phyloP scores from a whole-genome alignment of 2,888 invertebrate species.

The Petrolisthes manimaculis region DNA sequence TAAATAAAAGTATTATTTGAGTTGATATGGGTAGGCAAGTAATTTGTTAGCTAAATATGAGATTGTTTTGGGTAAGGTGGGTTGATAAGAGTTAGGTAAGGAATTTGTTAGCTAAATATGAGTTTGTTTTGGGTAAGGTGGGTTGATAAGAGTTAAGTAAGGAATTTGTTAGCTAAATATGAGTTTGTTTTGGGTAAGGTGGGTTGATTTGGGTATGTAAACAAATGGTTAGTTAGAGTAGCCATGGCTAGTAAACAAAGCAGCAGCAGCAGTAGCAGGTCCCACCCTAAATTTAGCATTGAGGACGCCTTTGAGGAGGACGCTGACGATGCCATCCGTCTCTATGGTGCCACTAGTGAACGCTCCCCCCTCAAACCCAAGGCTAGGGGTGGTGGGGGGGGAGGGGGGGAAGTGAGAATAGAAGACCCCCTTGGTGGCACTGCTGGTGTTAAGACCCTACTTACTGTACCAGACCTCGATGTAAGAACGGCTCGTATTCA shows the following conservation, averaged over 20 bases:
- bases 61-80: too few relatives aligned
- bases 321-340: slow-evolving; percentile 84
- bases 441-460: background rate
- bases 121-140: too few relatives aligned
- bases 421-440: background rate
- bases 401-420: background rate
- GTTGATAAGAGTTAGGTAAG: too few relatives aligned
- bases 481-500: background rate
- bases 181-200: too few relatives aligned
- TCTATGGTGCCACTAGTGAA: slow-evolving; percentile 81
- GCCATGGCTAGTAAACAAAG: slow-evolving; percentile 33
- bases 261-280: too few relatives aligned
- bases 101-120: too few relatives aligned
- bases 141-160: too few relatives aligned
- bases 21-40: too few relatives aligned
- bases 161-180: too few relatives aligned
- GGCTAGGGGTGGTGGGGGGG: background rate
- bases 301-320: slow-evolving; percentile 89
- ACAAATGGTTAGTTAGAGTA: background rate
- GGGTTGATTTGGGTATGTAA: background rate
- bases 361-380: slow-evolving; percentile 78
- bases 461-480: slow-evolving; percentile 43
- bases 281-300: slow-evolving; percentile 72
- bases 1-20: too few relatives aligned
- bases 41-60: too few relatives aligned